These are phyloP conservation scores for Lissocephala sabroskyi DNA, from an alignment of 2,888 invertebrate species.

Conservation along the genomic window DNA sequence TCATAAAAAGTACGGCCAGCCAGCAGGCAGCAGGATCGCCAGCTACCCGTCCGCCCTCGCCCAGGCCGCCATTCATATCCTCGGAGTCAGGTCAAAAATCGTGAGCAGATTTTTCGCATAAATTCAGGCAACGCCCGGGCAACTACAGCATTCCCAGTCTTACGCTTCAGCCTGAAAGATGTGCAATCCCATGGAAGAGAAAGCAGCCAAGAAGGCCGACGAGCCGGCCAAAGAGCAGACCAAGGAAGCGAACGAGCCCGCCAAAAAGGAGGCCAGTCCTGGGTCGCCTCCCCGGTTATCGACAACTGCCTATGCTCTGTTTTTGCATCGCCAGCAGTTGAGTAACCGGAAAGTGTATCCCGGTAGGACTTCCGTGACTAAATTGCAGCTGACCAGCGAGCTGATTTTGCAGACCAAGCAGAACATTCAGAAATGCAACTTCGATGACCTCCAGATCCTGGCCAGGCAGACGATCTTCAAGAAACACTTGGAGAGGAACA, in stretches of 20 bases:
- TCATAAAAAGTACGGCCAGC: slow-evolving; percentile 24
- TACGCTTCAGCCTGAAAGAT: slow-evolving; percentile 29
- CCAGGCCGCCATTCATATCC: background rate
- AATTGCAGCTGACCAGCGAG: slow-evolving; percentile 44
- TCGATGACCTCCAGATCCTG: slow-evolving; percentile 41
- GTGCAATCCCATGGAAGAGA: slow-evolving; percentile 31
- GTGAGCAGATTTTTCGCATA: slow-evolving; percentile 24
- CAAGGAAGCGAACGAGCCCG: background rate
- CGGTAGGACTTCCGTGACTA: slow-evolving; percentile 29
- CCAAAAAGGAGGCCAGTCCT: background rate
- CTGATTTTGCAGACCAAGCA: slow-evolving; percentile 43
- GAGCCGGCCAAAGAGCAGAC: background rate
- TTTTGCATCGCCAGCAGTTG: slow-evolving; percentile 42
- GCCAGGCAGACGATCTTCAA: slow-evolving; percentile 50
- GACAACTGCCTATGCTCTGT: slow-evolving; percentile 45
- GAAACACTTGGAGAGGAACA: slow-evolving; percentile 34
- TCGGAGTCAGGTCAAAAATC: slow-evolving; percentile 46
- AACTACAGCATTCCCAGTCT: slow-evolving; percentile 30
- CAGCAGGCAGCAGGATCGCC: no score
- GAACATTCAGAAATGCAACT: slow-evolving; percentile 39
- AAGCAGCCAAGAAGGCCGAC: background rate
- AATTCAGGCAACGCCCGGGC: slow-evolving; percentile 11
- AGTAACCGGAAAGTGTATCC: slow-evolving; percentile 28
- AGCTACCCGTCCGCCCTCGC: slow-evolving; percentile 5
- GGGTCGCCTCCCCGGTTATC: slow-evolving; percentile 19